Conservation (phyloP, 1,140 invertebrate genomes). For the Galleria mellonella region DNA sequence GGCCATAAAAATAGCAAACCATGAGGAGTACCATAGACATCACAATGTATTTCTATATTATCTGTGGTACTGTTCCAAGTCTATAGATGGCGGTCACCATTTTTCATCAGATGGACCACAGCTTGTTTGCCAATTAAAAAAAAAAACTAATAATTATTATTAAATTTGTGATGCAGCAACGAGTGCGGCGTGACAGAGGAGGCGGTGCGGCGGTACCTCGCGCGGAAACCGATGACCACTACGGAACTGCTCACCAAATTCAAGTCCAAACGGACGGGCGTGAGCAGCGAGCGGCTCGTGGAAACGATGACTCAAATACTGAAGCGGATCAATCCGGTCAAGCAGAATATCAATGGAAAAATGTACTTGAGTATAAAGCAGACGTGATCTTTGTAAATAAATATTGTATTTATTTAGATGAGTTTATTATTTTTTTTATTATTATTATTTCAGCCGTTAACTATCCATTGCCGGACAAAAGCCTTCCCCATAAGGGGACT, state of each 20-base stretch:
- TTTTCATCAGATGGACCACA: no score
- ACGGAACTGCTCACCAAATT: conserved; percentile 96
- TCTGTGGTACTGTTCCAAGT: no score
- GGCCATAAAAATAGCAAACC: no score
- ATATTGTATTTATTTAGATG: conserved; percentile 1
- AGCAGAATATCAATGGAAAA: conserved; percentile 93
- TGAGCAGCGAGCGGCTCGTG: conserved; percentile 91
- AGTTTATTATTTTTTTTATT: conserved; percentile 3
- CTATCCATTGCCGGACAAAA: no score
- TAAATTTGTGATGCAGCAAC: conserved; percentile 52
- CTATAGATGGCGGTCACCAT: no score
- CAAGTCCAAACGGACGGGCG: conserved; percentile 94
- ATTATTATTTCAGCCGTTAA: no score
- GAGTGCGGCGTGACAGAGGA: conserved; percentile 96
- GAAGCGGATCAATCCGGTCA: conserved; percentile 95
- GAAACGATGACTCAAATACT: conserved; percentile 95
- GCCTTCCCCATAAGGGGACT: no score
- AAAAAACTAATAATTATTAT: no score
- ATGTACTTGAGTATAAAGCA: conserved; percentile 93
- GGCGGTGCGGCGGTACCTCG: conserved; percentile 92
- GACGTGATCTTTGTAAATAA: conserved; percentile 30
- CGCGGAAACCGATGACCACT: conserved; percentile 96
- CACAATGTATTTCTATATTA: no score
- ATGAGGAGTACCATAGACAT: no score
- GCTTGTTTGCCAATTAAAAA: no score